Conservation (phyloP, 2,888 invertebrate genomes). For the Trisateles emortualis region DNA sequence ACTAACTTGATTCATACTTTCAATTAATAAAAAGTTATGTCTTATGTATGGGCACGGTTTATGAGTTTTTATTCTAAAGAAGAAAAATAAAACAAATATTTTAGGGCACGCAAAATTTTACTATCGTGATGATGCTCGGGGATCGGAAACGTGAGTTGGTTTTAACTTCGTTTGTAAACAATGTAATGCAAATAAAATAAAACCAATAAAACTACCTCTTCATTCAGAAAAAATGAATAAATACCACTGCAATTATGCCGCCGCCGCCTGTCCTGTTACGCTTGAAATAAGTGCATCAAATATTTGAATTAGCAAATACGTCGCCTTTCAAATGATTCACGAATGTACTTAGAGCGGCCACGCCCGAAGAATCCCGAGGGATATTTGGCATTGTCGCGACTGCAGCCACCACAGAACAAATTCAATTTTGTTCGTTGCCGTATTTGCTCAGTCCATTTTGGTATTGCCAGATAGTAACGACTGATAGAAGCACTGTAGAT, state of each 20-base stretch:
- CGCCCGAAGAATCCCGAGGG: conserved; percentile 58
- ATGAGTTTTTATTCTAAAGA: too few species aligned
- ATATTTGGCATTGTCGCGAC: conserved; percentile 51
- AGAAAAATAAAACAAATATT: too few species aligned
- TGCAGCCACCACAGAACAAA: conserved; percentile 64
- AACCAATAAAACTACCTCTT: too few species aligned
- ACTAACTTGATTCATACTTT: too few species aligned
- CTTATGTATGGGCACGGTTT: too few species aligned
- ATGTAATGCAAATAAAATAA: too few species aligned
- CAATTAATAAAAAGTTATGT: too few species aligned
- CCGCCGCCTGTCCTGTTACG: not conserved
- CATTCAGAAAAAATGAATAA: too few species aligned
- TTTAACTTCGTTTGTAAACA: too few species aligned
- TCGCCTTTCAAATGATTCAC: conserved; percentile 48
- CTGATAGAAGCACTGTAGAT: conserved; percentile 56
- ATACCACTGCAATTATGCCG: conserved; percentile 5
- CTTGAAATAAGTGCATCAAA: conserved; percentile 9
- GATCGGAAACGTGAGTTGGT: too few species aligned
- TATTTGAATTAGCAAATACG: conserved; percentile 30
- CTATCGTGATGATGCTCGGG: too few species aligned
- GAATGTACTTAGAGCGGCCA: conserved; percentile 46
- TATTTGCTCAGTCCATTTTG: conserved; percentile 72
- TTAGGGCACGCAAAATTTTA: too few species aligned
- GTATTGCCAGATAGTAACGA: conserved; percentile 63
- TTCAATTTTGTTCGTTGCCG: conserved; percentile 75